Evolutionary conservation across 2,888 invertebrate genomes (phyloP), one percentile per base, ranked within the genome.

Genomic region (Drosophila neonasuta): DNA sequence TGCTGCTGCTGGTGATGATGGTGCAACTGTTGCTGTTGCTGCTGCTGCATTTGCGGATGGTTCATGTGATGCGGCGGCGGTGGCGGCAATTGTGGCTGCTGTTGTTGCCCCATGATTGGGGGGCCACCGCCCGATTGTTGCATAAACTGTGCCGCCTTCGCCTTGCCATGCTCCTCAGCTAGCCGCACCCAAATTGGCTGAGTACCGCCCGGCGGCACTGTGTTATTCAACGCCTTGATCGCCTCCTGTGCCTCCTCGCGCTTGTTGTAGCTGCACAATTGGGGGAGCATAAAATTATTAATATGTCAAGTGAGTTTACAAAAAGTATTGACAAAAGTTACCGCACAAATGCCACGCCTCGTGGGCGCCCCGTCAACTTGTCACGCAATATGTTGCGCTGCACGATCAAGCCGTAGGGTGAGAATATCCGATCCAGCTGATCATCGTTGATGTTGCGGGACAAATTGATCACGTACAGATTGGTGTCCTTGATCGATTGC

Each of bases 301-400:
- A 24, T 24, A 24, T 24, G 24, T 24, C 2, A 6, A 24, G 24
- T 24, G 6, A 24, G 24, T 24, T 24, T 24, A 24, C 1, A 24
- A 5, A 24, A 6, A 24, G 24, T 24, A 24, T 24, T 24, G 6
- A 24, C 24, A 6, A 24, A 24, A 6, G 24, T 24, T 90, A 97
- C 96, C 97, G 94, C 58, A 97, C 97, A 92, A 98, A 98, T 7
- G 97, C 98, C 46, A 97, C 96, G 44, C 98, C 97, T 77, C 97
- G 92, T 2, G 97, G 97, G 88, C 95, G 92, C 48, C 97, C 97
- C 54, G 96, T 97, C 62, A 95, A 93, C 91, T 97, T 96, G 89
- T 98, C 97, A 79, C 96, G 94, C 77, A 98, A 92, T 80, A 98
- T 95, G 87, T 97, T 96, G 88, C 96, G 95, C 92, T 98, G 97